phyloP scores from a whole-genome alignment of 2,113 vertebrate species.

The Rhinolophus sinicus region DNA sequence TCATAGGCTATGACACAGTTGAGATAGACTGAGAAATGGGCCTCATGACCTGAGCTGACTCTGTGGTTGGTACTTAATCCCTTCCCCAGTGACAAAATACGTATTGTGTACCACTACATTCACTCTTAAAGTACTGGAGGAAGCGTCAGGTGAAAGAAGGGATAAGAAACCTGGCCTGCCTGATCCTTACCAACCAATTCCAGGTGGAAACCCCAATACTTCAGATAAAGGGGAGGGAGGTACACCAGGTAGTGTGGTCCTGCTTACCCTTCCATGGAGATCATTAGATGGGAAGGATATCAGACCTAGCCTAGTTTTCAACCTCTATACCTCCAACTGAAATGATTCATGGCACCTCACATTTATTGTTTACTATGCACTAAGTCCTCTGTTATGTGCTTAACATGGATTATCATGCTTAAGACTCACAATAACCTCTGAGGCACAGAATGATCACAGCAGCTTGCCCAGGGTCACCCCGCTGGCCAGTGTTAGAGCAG shows the following conservation, averaged over 20 bases:
- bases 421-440: not conserved
- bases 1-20: not conserved
- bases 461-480: not conserved
- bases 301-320: not conserved
- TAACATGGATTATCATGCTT: not conserved
- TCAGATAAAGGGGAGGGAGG: not conserved
- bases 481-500: not conserved
- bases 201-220: not conserved
- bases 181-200: not conserved
- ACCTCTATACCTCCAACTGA: not conserved
- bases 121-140: not conserved
- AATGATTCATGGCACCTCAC: not conserved
- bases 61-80: conserved; percentile 17
- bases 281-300: not conserved
- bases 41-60: not conserved
- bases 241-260: not conserved
- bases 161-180: not conserved
- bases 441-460: not conserved
- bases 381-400: not conserved
- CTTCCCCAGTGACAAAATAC: not conserved
- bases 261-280: not conserved
- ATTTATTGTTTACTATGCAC: not conserved
- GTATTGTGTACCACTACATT: not conserved
- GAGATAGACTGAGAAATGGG: conserved; percentile 21
- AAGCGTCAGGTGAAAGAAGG: not conserved